Conservation (phyloP, 2,888 invertebrate species). For the Amblyjoppa fuscipennis region DNA sequence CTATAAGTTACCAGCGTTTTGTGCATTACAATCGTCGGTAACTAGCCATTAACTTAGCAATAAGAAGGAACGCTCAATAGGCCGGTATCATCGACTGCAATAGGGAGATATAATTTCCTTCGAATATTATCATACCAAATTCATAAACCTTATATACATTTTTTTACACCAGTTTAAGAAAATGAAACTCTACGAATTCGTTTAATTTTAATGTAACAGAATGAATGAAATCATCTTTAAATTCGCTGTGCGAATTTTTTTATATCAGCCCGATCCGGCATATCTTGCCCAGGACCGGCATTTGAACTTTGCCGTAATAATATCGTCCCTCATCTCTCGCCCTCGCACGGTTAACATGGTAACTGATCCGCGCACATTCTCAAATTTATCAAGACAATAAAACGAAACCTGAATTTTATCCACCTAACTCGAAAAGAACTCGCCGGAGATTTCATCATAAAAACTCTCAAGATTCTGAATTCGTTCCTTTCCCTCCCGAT, state of each 20-base stretch:
- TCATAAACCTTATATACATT: no score
- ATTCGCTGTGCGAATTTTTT: neutral
- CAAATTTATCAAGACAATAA: constrained; percentile 42
- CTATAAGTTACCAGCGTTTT: no score
- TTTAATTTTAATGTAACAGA: no score
- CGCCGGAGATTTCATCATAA: constrained; percentile 49
- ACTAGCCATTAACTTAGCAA: no score
- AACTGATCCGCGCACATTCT: constrained; percentile 18
- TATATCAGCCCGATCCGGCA: no score
- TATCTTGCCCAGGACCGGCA: neutral
- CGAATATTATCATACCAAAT: no score
- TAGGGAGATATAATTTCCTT: no score
- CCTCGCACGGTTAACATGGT: neutral
- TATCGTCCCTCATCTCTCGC: neutral
- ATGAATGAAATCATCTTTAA: neutral
- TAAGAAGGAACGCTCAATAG: no score
- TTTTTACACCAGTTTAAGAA: no score
- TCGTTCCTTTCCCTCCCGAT: constrained; percentile 40
- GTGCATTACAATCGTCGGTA: no score
- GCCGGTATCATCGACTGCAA: no score
- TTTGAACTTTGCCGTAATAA: neutral
- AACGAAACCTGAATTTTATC: constrained; percentile 35
- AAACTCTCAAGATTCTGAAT: constrained; percentile 52
- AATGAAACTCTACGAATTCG: no score
- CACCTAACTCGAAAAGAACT: constrained; percentile 37